Evolutionary conservation across 2,888 invertebrate species (phyloP), one percentile per base, ranked within the genome.

Genomic region (Auanema sp.): DNA sequence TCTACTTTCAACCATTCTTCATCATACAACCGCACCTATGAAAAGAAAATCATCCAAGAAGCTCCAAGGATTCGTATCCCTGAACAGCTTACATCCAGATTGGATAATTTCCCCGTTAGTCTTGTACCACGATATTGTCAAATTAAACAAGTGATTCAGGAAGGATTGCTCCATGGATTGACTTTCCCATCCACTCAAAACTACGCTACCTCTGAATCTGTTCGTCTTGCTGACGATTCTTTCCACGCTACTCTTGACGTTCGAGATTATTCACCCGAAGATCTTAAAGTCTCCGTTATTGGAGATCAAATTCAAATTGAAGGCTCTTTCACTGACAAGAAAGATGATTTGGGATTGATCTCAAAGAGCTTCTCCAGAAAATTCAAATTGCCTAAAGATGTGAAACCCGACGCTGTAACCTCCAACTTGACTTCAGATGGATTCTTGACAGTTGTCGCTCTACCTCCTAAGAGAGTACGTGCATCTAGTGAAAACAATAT

Each of bases 21-120:
- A 16, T 75, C 77, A 49, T 80, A 79, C 68, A 80, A 80, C 66
- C 64, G 80, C 24, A 81, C 80, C 18, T 80, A 76, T 63, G 80
- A 80, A 65, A 71, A 80, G 58, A 81, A 80, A 69, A 80, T 80
- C 49, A 63, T 74, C 58, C 69, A 71, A 57, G 74, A 74, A 54
- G 62, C 66, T 16, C 74, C 74, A n/a, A 65, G 69, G 10, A 56
- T 71, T 43, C 62, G 70, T 57, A 64, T 70, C 52, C 12, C 21
- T 24, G 24, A 53, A 12, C n/a, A 53, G 24, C 41, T 53, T 14
- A 53, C 24, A 23, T 40, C 23, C 12, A 11, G 51, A 50, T 23
- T 23, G 51, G 51, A 50, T 24, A 24, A 23, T 23, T 49, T 16
- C 49, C 14, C 12, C 53, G 52, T 52, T 23, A 61, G 61, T 43